These are phyloP conservation scores for Numenius phaeopus DNA, from an alignment of 2,797 vertebrate genomes.

Conservation along the genomic window DNA sequence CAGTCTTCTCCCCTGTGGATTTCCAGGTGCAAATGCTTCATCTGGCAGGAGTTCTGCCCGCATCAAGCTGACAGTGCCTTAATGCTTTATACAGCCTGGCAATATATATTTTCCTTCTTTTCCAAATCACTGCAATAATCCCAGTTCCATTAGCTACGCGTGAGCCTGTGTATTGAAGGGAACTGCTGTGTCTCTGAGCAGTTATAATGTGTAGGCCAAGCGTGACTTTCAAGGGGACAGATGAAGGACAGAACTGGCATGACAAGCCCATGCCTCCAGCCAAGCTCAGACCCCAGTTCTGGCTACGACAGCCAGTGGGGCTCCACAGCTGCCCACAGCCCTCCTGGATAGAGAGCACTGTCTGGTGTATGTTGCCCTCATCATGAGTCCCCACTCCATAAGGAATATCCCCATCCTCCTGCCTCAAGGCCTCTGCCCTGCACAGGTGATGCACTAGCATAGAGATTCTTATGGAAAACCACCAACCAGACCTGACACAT, in stretches of 20 bases:
- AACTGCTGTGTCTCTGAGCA: fast-evolving
- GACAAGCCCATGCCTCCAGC: background rate
- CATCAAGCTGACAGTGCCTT: background rate
- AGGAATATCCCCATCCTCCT: background rate
- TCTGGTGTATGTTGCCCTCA: background rate
- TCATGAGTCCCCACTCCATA: background rate
- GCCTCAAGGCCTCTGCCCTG: background rate
- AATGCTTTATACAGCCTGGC: background rate
- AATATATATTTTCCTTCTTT: background rate
- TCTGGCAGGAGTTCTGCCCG: background rate
- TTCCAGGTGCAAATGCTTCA: constrained; percentile 38
- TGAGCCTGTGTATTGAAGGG: background rate
- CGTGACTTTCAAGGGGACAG: background rate
- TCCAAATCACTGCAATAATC: background rate
- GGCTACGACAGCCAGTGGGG: background rate
- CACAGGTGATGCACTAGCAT: background rate
- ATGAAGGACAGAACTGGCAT: background rate
- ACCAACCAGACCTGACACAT: background rate
- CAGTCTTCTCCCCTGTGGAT: background rate
- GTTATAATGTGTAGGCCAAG: background rate
- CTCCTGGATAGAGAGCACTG: background rate
- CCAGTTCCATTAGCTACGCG: background rate
- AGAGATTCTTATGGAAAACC: background rate
- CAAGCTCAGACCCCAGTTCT: background rate
- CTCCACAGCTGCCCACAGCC: background rate